Conservation (phyloP, 1,140 invertebrate species). For the Drosophila asahinai region DNA sequence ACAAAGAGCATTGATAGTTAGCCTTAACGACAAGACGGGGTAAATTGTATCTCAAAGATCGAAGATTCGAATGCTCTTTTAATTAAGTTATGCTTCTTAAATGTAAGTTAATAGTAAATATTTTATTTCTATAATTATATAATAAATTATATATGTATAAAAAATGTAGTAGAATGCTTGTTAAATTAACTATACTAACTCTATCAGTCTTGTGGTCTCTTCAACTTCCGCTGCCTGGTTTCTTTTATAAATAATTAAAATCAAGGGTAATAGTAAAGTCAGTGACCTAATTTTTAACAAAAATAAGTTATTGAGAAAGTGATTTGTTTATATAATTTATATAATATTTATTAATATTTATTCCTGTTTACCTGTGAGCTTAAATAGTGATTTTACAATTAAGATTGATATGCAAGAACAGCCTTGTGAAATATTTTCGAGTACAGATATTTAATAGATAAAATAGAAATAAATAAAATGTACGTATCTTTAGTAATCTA, state of each 20-base stretch:
- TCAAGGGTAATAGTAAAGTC: not conserved
- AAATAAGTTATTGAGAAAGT: not conserved
- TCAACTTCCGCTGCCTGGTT: not conserved
- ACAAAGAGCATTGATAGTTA: slow-evolving; percentile 13
- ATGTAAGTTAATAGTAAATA: not conserved
- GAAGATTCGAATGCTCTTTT: slow-evolving; percentile 5
- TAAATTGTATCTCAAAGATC: not conserved
- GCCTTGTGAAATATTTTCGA: not conserved
- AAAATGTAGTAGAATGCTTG: not conserved
- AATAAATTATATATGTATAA: no score
- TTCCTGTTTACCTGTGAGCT: no score
- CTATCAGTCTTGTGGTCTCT: not conserved
- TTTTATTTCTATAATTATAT: not conserved
- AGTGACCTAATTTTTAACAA: no score
- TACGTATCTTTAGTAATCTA: no score
- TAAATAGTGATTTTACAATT: no score
- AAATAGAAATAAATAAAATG: no score
- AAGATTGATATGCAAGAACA: no score
- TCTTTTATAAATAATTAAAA: not conserved
- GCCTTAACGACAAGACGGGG: slow-evolving; percentile 6
- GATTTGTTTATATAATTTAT: not conserved
- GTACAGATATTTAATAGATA: not conserved
- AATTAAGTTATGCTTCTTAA: no score
- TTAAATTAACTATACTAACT: not conserved
- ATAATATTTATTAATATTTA: not conserved